phyloP scores from a whole-genome alignment of 2,888 invertebrate species.

The Pogonocherus hispidulus region DNA sequence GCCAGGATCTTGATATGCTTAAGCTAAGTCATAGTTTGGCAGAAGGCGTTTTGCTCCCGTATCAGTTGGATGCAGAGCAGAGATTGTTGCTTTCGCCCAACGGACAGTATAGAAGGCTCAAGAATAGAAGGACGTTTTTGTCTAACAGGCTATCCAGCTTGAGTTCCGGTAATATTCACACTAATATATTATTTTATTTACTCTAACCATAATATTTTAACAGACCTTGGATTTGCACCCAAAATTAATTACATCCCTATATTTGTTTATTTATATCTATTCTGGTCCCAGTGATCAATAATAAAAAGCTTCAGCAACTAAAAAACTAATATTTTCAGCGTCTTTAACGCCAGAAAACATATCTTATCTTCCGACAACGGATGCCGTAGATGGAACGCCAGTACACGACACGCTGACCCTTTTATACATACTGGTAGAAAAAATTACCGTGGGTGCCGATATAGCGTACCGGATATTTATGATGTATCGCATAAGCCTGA shows the following conservation, averaged over 20 bases:
- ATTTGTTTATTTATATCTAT: no score
- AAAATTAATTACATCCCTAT: no score
- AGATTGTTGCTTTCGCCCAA: slow-evolving; percentile 71
- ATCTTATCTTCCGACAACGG: slow-evolving; percentile 42
- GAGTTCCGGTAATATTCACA: slow-evolving; percentile 59
- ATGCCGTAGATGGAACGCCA: slow-evolving; percentile 50
- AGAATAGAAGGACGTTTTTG: slow-evolving; percentile 64
- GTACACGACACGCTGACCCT: slow-evolving; percentile 63
- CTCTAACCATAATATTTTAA: no score
- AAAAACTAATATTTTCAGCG: slow-evolving; percentile 46
- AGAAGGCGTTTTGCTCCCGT: slow-evolving; percentile 75
- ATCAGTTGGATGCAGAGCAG: slow-evolving; percentile 77
- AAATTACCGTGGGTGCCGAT: slow-evolving; percentile 70
- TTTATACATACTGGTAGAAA: slow-evolving; percentile 70
- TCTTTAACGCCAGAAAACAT: slow-evolving; percentile 48
- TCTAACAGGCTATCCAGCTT: slow-evolving; percentile 59
- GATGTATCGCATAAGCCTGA: slow-evolving; percentile 72
- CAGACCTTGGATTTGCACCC: no score
- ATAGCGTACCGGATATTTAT: slow-evolving; percentile 72
- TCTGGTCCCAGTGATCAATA: no score
- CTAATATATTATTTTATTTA: slow-evolving; percentile 56
- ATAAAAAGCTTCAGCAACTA: slow-evolving; percentile 1
- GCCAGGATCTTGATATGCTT: slow-evolving; percentile 73
- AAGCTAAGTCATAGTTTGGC: slow-evolving; percentile 76
- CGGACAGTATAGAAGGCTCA: slow-evolving; percentile 65